Conservation (phyloP, 2,797 vertebrate genomes). For the Pogoniulus pusillus region DNA sequence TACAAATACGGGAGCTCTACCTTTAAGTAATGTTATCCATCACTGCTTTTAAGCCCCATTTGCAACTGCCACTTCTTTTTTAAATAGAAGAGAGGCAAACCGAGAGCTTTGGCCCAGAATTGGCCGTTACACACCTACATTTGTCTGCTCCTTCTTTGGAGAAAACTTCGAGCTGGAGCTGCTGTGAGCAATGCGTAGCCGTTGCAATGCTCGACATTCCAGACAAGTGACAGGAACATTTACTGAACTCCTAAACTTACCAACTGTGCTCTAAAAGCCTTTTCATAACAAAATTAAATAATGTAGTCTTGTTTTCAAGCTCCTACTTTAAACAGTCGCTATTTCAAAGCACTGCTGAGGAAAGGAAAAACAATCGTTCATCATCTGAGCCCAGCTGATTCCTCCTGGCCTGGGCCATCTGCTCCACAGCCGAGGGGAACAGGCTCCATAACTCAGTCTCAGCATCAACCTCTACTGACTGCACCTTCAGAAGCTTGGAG, state of each 20-base stretch:
- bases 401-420: background rate
- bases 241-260: constrained; percentile 49
- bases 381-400: background rate
- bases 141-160: constrained; percentile 72
- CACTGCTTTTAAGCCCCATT: background rate
- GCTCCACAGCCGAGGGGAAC: background rate
- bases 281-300: constrained; percentile 59
- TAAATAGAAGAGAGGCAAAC: background rate
- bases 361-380: constrained; percentile 1
- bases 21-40: background rate
- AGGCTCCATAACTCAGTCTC: background rate
- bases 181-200: constrained; percentile 49
- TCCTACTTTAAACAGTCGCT: constrained; percentile 8
- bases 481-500: background rate
- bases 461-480: background rate
- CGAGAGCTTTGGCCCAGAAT: background rate
- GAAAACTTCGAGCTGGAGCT: constrained; percentile 38
- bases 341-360: background rate
- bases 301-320: constrained; percentile 42
- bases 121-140: background rate
- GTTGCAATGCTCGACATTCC: constrained; percentile 76
- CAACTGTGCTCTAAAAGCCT: constrained; percentile 38
- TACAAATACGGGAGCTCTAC: background rate
- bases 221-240: constrained; percentile 73
- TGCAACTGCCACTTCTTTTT: background rate